Evolutionary conservation across 2,113 vertebrate species (phyloP), one percentile per base, ranked within the genome.

Genomic region (Malurus alboscapulatus): DNA sequence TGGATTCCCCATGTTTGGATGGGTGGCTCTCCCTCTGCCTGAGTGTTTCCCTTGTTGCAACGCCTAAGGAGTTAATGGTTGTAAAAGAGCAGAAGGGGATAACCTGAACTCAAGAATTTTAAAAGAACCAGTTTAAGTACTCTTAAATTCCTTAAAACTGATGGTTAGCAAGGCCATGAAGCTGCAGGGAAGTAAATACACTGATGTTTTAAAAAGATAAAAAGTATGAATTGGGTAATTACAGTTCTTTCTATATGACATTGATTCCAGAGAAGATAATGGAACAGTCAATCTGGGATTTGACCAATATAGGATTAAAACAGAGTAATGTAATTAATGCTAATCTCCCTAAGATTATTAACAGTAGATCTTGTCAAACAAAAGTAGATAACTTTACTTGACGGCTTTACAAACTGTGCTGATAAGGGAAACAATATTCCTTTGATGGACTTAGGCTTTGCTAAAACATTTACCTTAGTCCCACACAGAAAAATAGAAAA

Each of bases 281-380:
- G 53, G 55, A 86, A 86, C 24, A 78, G 69, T 88, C 76, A 81
- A 0, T 92, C 21, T 63, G n/a, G 65, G 32, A 74, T 93, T 90
- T 92, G 34, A 66, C 32, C 80, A 47, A 74, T 71, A 57, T 26
- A 84, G 51, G 30, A 93, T 86, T 93, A 71, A 88, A 86, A 50
- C 13, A 71, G 51, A 90, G 12, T 72, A 63, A 86, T 20, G 24
- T 47, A 92, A 93, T 94, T 88, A 90, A 92, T 75, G 76, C 6
- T 88, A 93, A 84, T 84, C 76, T 84, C 57, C 38, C 67, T 67
- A 62, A 71, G 83, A 84, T 95, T 92, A 84, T 48, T 47, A 19
- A 44, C 47, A 74, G 89, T 40, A 81, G 65, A 63, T 74, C 61
- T 84, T 88, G 79, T 71, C 76, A 90, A 57, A 76, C 25, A 30